phyloP scores from a whole-genome alignment of 2,797 vertebrate genomes.

The Oreochromis grahami region DNA sequence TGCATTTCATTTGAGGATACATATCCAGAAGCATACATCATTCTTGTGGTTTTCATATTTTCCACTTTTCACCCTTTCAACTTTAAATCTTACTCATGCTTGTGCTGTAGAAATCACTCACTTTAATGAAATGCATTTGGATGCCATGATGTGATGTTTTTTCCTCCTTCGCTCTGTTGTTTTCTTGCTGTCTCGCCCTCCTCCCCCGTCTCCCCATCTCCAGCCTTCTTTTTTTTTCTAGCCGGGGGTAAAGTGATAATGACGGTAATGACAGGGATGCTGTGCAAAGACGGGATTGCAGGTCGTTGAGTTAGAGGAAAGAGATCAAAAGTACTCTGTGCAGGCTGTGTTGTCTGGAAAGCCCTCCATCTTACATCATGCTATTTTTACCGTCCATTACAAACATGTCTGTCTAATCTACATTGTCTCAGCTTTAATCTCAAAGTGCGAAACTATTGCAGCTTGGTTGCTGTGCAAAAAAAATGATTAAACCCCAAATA shows the following conservation, averaged over 20 bases:
- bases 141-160: background rate
- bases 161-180: background rate
- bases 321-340: conserved; percentile 24
- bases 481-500: background rate
- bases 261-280: conserved; percentile 34
- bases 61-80: background rate
- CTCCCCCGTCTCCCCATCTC: background rate
- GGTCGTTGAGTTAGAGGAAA: conserved; percentile 28
- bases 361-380: conserved; percentile 38
- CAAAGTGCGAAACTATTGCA: background rate
- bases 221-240: background rate
- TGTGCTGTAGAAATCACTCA: background rate
- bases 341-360: conserved; percentile 21
- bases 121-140: background rate
- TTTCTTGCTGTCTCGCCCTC: background rate
- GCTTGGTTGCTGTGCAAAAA: background rate
- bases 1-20: background rate
- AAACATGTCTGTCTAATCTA: background rate
- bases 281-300: conserved; percentile 15
- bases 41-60: background rate
- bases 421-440: background rate
- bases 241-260: conserved; percentile 47
- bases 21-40: background rate
- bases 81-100: background rate
- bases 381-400: conserved; percentile 9